Conservation (phyloP, 2,888 invertebrate species). For the Drosophila neutralis region DNA sequence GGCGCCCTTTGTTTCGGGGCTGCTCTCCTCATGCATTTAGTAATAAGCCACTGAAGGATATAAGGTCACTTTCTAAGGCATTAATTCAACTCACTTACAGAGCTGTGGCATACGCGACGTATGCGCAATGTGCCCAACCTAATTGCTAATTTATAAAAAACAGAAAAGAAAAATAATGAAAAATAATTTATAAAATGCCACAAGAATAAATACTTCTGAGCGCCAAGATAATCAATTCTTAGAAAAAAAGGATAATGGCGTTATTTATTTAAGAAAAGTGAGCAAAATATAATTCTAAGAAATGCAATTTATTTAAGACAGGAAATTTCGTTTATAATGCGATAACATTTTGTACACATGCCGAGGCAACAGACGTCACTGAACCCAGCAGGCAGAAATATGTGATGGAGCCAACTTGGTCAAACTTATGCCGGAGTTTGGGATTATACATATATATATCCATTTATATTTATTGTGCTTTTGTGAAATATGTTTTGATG, state of each 20-base stretch:
- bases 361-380: neutral
- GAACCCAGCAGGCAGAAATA: neutral
- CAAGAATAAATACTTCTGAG: neutral
- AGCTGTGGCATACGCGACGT: slow-evolving; percentile 21
- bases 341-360: neutral
- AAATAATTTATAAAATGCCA: neutral
- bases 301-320: neutral
- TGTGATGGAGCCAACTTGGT: neutral
- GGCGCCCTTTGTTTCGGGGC: slow-evolving; percentile 20
- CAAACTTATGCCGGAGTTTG: neutral
- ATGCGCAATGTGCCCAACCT: slow-evolving; percentile 18
- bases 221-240: neutral
- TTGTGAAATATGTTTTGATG: neutral
- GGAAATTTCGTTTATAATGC: neutral
- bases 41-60: slow-evolving; percentile 20
- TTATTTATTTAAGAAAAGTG: neutral
- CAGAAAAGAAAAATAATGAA: neutral
- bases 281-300: neutral
- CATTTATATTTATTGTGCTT: neutral
- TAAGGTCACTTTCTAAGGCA: neutral
- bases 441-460: neutral
- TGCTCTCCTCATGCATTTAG: slow-evolving; percentile 17
- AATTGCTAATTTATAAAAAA: neutral
- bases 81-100: slow-evolving; percentile 26
- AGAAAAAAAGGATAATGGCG: neutral